phyloP scores from a whole-genome alignment of 2,888 invertebrate genomes.

The Drosophila koepferae region DNA sequence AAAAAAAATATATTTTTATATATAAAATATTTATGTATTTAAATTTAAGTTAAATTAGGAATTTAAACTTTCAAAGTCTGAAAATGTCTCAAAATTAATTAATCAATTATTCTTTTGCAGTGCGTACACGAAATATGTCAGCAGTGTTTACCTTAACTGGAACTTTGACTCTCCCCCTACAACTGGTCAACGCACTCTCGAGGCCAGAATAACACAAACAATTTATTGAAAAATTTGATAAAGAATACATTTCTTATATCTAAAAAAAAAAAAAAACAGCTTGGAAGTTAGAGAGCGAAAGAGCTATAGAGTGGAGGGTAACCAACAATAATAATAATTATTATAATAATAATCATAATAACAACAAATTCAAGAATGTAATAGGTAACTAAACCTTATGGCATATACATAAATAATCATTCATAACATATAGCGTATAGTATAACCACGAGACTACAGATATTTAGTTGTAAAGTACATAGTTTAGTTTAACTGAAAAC shows the following conservation, averaged over 20 bases:
- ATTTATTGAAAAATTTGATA: constrained; percentile 6
- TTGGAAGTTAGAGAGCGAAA: constrained; percentile 13
- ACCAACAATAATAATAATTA: constrained; percentile 31
- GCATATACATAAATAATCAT: constrained; percentile 66
- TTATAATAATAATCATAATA: constrained; percentile 29
- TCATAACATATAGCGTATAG: constrained; percentile 78
- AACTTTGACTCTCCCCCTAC: constrained; percentile 26
- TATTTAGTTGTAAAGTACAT: constrained; percentile 77
- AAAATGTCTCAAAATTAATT: constrained; percentile 4
- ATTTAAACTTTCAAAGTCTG: neutral
- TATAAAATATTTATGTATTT: constrained; percentile 23
- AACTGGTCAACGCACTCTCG: constrained; percentile 26
- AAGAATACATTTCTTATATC: constrained; percentile 10
- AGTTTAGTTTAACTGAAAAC: constrained; percentile 67
- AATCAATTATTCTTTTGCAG: constrained; percentile 33
- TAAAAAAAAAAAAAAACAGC: neutral
- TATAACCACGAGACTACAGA: constrained; percentile 82
- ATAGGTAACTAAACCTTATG: constrained; percentile 47
- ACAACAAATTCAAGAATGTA: constrained; percentile 31
- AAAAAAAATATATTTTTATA: neutral
- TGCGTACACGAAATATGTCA: constrained; percentile 27
- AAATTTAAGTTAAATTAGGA: neutral
- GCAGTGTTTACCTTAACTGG: constrained; percentile 26
- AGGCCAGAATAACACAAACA: constrained; percentile 22
- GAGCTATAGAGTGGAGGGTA: constrained; percentile 4